Conservation (phyloP, 2,888 invertebrate species). For the Eulithis prunata region DNA sequence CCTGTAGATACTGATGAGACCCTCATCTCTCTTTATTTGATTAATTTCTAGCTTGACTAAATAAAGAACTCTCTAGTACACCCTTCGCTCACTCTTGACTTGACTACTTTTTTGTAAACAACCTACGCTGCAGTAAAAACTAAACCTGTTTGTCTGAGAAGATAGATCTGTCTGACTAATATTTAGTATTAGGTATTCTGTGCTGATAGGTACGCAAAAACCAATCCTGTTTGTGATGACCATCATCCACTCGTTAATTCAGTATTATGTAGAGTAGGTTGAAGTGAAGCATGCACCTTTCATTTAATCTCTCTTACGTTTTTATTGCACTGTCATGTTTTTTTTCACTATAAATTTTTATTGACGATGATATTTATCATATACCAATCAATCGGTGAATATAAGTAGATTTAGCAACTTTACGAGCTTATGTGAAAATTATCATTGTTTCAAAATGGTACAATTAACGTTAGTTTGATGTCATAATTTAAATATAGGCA, state of each 20-base stretch:
- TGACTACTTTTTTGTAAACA: constrained; percentile 8
- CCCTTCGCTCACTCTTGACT: constrained; percentile 6
- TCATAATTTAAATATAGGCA: no score
- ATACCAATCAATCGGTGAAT: no score
- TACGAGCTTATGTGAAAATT: no score
- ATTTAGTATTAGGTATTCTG: no score
- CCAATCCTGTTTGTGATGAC: constrained; percentile 14
- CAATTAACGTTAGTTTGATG: no score
- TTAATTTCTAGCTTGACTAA: no score
- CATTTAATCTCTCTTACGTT: neutral
- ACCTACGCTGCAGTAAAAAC: constrained; percentile 5
- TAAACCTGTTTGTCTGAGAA: constrained; percentile 14
- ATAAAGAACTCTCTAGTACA: neutral
- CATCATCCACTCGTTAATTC: constrained; percentile 20
- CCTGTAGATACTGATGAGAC: no score
- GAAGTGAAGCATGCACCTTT: neutral
- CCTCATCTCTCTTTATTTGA: no score
- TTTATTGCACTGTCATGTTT: neutral
- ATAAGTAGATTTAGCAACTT: no score
- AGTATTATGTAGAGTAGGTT: constrained; percentile 28
- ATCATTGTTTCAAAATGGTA: no score
- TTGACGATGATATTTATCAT: no score
- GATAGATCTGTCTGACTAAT: constrained; percentile 8
- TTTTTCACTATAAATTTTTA: neutral
- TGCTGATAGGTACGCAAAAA: constrained; percentile 17